phyloP scores from a whole-genome alignment of 2,113 vertebrate species.

The Chrysochloris asiatica region DNA sequence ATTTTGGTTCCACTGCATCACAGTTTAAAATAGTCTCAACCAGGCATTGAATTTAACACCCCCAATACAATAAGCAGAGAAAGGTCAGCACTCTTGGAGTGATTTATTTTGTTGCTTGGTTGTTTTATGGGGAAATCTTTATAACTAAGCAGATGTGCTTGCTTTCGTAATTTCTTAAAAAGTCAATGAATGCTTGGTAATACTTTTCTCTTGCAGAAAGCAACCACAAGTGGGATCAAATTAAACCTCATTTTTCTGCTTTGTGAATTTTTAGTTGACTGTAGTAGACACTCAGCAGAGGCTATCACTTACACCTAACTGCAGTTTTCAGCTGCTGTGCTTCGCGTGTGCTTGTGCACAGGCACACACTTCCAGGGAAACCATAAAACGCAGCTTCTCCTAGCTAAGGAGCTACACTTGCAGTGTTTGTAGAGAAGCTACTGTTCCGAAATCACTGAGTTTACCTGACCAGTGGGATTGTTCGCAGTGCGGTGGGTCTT shows the following conservation, averaged over 20 bases:
- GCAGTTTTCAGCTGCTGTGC: neutral
- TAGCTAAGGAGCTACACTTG: neutral
- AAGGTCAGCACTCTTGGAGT: constrained; percentile 57
- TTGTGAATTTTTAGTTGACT: constrained; percentile 57
- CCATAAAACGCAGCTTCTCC: neutral
- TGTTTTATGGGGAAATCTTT: constrained; percentile 67
- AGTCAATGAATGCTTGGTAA: constrained; percentile 30
- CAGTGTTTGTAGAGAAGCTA: neutral
- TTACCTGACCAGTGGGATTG: constrained; percentile 5
- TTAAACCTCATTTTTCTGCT: constrained; percentile 28
- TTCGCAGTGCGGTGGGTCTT: constrained; percentile 29
- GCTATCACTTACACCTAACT: constrained; percentile 12
- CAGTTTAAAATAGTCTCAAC: constrained; percentile 58
- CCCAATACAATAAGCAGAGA: constrained; percentile 12
- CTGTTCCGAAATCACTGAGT: neutral
- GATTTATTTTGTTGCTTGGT: constrained; percentile 60
- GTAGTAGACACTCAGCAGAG: constrained; percentile 3
- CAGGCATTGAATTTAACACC: constrained; percentile 53
- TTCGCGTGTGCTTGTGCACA: neutral
- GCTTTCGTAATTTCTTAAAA: constrained; percentile 64
- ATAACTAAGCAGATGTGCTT: constrained; percentile 53
- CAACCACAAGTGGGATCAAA: constrained; percentile 32
- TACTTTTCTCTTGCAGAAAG: constrained; percentile 35
- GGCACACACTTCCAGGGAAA: neutral
- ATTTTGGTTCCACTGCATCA: constrained; percentile 50